These are phyloP conservation scores for Porphyrio hochstetteri DNA, from an alignment of 2,113 vertebrate species.

Conservation along the genomic window DNA sequence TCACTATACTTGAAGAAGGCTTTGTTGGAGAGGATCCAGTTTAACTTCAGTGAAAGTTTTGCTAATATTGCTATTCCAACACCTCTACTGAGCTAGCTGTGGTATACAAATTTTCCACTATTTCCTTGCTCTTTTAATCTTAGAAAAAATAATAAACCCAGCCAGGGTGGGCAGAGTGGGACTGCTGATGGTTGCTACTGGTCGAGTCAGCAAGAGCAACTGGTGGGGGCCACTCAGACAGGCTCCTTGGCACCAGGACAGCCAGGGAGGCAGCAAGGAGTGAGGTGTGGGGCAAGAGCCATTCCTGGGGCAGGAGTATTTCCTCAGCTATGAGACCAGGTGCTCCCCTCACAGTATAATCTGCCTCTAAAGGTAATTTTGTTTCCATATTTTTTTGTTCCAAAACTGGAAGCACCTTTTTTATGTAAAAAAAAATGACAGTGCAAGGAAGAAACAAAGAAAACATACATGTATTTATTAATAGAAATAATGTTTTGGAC, in stretches of 20 bases:
- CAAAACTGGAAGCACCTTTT: neutral
- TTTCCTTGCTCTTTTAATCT: neutral
- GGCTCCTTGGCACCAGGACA: fast-evolving
- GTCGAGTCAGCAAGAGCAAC: neutral
- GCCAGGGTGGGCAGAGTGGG: neutral
- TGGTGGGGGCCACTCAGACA: neutral
- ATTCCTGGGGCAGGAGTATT: neutral
- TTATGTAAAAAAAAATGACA: neutral
- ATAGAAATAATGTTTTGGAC: slow-evolving; percentile 1
- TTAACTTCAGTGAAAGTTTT: neutral
- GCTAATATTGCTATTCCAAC: neutral
- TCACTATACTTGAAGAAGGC: neutral
- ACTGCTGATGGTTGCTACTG: neutral
- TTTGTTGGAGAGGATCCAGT: neutral
- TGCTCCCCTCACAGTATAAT: neutral
- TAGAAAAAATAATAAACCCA: neutral
- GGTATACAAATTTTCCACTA: neutral
- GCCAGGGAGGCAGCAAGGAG: fast-evolving
- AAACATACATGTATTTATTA: neutral
- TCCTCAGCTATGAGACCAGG: neutral
- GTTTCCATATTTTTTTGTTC: neutral
- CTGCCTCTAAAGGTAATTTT: neutral
- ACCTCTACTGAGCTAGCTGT: neutral
- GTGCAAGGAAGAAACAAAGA: neutral
- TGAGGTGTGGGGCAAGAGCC: neutral